Evolutionary conservation across 2,113 vertebrate genomes (phyloP).

Genomic region (Anser brachyrhynchus): DNA sequence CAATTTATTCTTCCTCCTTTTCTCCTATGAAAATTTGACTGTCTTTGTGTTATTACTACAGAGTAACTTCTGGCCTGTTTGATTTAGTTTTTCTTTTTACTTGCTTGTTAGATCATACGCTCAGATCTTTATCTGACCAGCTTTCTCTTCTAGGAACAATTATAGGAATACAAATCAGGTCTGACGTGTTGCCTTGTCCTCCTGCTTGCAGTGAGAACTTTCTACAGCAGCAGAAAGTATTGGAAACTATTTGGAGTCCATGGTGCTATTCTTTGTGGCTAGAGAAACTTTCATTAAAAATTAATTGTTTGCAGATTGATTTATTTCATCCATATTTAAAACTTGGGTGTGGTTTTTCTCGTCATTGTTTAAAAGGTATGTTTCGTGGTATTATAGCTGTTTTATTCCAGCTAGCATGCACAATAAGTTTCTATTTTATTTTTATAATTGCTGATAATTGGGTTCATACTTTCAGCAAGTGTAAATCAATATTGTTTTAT

Average conservation of each 20-base stretch:
- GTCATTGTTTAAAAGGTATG: background rate
- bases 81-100: background rate
- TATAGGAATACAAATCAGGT: background rate
- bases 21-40: background rate
- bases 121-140: background rate
- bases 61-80: background rate
- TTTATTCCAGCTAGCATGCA: background rate
- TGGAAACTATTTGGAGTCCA: background rate
- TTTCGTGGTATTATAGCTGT: background rate
- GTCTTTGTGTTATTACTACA: background rate
- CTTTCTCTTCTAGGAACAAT: background rate
- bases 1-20: background rate
- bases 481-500: background rate
- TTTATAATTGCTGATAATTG: background rate
- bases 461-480: background rate
- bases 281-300: background rate
- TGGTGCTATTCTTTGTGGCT: background rate
- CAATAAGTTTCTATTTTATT: background rate
- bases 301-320: background rate
- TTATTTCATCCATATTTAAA: background rate
- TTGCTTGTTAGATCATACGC: background rate
- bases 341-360: background rate
- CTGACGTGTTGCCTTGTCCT: background rate
- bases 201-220: background rate
- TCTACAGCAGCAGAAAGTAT: background rate